A percentile compares a stretch with the other conserved stretches of the same genome.
phyloP scores from a whole-genome alignment of 2,113 vertebrate species.

The Labrus mixtus region DNA sequence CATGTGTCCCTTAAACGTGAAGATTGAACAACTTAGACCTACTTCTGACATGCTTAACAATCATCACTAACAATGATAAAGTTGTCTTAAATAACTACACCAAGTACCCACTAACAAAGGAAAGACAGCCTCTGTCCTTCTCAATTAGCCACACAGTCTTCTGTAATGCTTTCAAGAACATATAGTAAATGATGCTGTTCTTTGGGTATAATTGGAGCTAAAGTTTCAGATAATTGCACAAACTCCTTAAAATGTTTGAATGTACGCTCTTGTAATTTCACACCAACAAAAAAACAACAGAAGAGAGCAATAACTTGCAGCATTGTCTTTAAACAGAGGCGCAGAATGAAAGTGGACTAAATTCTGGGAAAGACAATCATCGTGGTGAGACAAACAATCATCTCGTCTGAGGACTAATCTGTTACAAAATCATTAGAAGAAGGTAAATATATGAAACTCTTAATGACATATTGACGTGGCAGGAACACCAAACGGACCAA shows the following conservation, averaged over 20 bases:
- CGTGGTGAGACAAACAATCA: slow-evolving; percentile 10
- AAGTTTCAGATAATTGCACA: neutral
- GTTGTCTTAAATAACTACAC: too few species aligned
- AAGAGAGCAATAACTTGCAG: neutral
- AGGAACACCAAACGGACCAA: slow-evolving; percentile 6
- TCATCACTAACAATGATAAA: too few species aligned
- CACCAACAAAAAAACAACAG: too few species aligned
- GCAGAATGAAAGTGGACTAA: neutral
- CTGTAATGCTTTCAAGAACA: neutral
- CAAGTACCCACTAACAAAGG: too few species aligned
- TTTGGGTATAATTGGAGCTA: neutral
- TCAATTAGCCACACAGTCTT: too few species aligned
- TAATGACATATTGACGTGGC: slow-evolving; percentile 1
- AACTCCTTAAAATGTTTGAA: neutral
- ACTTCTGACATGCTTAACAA: too few species aligned
- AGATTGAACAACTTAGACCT: too few species aligned
- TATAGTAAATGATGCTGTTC: neutral
- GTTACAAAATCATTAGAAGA: slow-evolving; percentile 40
- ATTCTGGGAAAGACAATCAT: slow-evolving; percentile 6
- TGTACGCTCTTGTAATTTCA: neutral
- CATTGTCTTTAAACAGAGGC: neutral
- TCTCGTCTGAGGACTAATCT: slow-evolving; percentile 23
- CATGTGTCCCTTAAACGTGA: too few species aligned
- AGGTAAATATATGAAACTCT: slow-evolving; percentile 22
- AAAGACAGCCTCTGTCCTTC: too few species aligned